Conservation (phyloP, 2,797 vertebrate species). For the Miichthys miiuy region DNA sequence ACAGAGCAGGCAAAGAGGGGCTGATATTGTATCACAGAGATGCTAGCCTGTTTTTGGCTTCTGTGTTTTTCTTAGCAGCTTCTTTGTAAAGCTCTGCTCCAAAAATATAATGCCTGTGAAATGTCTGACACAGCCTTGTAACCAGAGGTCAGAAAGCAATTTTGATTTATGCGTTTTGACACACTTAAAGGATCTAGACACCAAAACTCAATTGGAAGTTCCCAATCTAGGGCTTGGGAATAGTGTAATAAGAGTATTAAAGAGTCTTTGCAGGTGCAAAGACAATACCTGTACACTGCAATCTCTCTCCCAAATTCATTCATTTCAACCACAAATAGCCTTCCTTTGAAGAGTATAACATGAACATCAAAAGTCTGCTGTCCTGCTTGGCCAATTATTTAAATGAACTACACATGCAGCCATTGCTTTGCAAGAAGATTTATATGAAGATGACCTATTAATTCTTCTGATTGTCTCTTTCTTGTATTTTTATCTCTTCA, state of each 20-base stretch:
- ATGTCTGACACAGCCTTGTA: not conserved
- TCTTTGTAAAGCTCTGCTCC: not conserved
- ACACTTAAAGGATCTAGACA: not conserved
- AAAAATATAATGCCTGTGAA: not conserved
- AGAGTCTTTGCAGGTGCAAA: not conserved
- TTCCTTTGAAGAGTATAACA: not conserved
- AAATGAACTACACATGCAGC: not conserved
- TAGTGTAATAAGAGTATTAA: too few relatives aligned
- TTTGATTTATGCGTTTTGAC: not conserved
- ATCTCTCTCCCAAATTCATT: not conserved
- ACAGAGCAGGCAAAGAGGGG: not conserved
- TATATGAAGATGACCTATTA: not conserved
- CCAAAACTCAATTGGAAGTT: not conserved
- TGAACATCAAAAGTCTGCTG: too few relatives aligned
- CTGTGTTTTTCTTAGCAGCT: not conserved
- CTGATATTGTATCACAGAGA: conserved; percentile 14
- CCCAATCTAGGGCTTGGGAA: too few relatives aligned
- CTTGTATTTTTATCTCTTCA: not conserved
- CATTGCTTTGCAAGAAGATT: not conserved
- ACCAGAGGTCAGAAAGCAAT: not conserved
- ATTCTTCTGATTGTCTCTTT: not conserved
- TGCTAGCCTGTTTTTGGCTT: conserved; percentile 10
- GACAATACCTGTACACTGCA: too few relatives aligned
- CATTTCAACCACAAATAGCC: not conserved
- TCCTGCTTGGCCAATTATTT: not conserved